phyloP scores from a whole-genome alignment of 2,797 vertebrate genomes.

The Denticeps clupeoides region DNA sequence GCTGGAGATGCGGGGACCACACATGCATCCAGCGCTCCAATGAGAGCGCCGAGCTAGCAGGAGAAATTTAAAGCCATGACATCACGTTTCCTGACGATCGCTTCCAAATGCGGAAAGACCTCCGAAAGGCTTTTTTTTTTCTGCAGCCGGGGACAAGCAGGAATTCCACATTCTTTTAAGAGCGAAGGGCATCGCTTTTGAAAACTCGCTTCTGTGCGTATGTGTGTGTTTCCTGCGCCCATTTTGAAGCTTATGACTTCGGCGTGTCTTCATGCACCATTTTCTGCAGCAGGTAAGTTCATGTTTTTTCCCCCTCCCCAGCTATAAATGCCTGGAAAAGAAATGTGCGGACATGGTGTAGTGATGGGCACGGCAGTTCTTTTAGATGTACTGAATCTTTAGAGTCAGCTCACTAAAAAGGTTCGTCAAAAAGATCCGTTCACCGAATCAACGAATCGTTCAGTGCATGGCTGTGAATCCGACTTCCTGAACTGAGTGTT shows the following conservation, averaged over 20 bases:
- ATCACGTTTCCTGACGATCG: conserved; percentile 29
- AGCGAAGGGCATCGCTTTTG: conserved; percentile 4
- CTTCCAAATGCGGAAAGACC: conserved; percentile 24
- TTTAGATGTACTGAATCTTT: neutral
- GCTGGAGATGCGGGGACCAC: conserved; percentile 11
- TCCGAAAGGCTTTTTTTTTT: conserved; percentile 14
- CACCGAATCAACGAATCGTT: too few relatives aligned
- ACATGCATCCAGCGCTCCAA: conserved; percentile 18
- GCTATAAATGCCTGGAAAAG: conserved; percentile 1
- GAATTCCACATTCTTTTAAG: conserved; percentile 23
- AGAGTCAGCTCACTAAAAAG: too few relatives aligned
- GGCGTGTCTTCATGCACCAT: neutral
- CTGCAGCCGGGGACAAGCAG: conserved; percentile 12
- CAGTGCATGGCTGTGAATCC: too few relatives aligned
- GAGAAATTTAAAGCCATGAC: conserved; percentile 29
- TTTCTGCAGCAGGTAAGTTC: conserved; percentile 23
- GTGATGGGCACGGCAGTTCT: conserved; percentile 1
- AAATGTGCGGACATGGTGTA: neutral
- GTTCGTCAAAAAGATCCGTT: too few relatives aligned
- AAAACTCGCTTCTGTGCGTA: conserved; percentile 4
- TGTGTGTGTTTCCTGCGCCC: neutral
- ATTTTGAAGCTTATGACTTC: conserved; percentile 1
- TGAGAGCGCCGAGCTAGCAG: conserved; percentile 14
- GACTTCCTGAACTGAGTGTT: too few relatives aligned
- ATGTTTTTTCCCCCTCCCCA: conserved; percentile 10